Base-by-base conservation (phyloP, 2,113 vertebrate species). In the Climacteris rufus region DNA sequence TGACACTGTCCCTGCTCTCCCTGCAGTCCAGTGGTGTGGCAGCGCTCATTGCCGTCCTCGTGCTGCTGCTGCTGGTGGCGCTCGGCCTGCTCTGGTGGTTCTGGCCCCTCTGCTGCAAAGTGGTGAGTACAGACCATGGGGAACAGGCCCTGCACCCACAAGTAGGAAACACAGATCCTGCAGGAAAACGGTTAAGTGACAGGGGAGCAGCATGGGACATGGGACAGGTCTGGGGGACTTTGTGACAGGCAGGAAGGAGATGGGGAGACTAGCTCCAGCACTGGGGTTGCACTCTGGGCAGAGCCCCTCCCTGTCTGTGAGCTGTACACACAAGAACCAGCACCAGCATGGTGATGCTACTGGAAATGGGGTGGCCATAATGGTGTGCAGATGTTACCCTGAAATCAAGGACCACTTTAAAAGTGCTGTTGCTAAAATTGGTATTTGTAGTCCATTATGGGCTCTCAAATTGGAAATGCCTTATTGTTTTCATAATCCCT, bases 31-130 rank as follows among this genome's bases (percentile, higher is more conserved):
- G 97, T 6, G 99, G 99, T 2, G 79, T 94, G 2, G 97, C 89
- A 33, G 98, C 99, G 9, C 47, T 96, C 14, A 98, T 99, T 13
- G 98, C 98, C 22, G 96, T 99, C 79, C 98, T 99, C 42, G 98
- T 99, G 75, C 97, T 99, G 45, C 25, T 99, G 20, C 35, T 98
- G 14, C 95, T 99, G 4, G 20, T 97, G 59, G 99, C 97, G 3
- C 83, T 99, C 1, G 98, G 93, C 35, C 97, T 99, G 72, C 98
- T 99, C 94, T 99, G 99, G 99, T 99, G 99, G 99, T 99, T 99
- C 97, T 99, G 98, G 98, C 99, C 99, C 35, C 99, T 99, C 47
- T 99, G 98, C 98, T 99, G 99, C 98, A 99, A 98, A 96, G 96
- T 99, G 98, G 99, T 99, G 93, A 99, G 99, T 98, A 87, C 95